phyloP scores from a whole-genome alignment of 1,140 invertebrate species.

The Charaxes varanes region DNA sequence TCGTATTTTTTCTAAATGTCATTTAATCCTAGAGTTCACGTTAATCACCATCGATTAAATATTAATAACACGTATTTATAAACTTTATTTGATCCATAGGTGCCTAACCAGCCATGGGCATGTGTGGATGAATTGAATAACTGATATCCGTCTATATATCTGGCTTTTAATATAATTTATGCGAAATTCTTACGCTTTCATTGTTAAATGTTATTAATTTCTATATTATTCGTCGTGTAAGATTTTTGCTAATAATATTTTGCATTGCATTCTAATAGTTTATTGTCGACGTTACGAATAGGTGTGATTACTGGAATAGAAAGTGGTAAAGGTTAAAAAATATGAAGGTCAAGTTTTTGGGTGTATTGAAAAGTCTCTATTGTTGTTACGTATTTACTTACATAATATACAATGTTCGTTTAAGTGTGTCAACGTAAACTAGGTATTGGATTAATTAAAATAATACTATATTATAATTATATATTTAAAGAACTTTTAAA shows the following conservation, averaged over 20 bases:
- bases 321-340: neutral
- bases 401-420: slow-evolving; percentile 42
- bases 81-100: slow-evolving; percentile 36
- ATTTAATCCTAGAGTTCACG: slow-evolving; percentile 19
- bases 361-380: slow-evolving; percentile 45
- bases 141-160: slow-evolving; percentile 12
- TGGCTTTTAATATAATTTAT: slow-evolving; percentile 21
- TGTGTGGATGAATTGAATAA: slow-evolving; percentile 31
- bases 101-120: slow-evolving; percentile 64
- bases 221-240: slow-evolving; percentile 44
- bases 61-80: slow-evolving; percentile 13
- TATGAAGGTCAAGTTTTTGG: slow-evolving; percentile 29
- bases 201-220: slow-evolving; percentile 56
- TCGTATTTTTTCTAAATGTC: slow-evolving; percentile 33
- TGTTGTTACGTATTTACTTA: slow-evolving; percentile 61
- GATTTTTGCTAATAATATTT: slow-evolving; percentile 38
- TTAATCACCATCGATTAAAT: slow-evolving; percentile 20
- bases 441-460: slow-evolving; percentile 41
- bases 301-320: slow-evolving; percentile 19
- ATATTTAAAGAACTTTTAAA: slow-evolving; percentile 36
- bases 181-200: slow-evolving; percentile 53
- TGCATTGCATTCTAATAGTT: slow-evolving; percentile 25
- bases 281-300: slow-evolving; percentile 22
- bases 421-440: slow-evolving; percentile 44
- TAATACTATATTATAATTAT: slow-evolving; percentile 34